Percentiles rank a stretch among this genome's conserved stretches.
These are phyloP conservation scores for Gobio occitaniae DNA, from an alignment of 2,797 vertebrate species.

Conservation along the genomic window DNA sequence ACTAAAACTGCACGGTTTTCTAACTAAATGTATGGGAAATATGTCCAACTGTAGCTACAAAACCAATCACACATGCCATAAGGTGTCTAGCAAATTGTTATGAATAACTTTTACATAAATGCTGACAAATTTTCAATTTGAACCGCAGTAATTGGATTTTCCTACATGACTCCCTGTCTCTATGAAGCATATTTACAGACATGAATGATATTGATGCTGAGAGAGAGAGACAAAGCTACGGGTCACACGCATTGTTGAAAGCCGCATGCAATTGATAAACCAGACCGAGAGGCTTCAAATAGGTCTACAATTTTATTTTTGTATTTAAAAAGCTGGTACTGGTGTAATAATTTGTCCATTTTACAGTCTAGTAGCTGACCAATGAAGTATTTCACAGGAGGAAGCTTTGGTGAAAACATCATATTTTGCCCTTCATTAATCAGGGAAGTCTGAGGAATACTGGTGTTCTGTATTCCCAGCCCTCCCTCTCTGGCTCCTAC, in stretches of 20 bases:
- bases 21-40: not conserved
- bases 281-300: not conserved
- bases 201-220: not conserved
- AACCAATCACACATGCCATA: not conserved
- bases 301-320: slow-evolving; percentile 16
- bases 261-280: not conserved
- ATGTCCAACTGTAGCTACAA: not conserved
- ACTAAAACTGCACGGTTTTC: not conserved
- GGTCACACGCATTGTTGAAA: slow-evolving; percentile 8
- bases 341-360: slow-evolving; percentile 36
- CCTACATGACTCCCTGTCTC: not conserved
- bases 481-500: slow-evolving; percentile 67
- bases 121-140: slow-evolving; percentile 26
- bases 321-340: slow-evolving; percentile 5
- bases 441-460: slow-evolving; percentile 71
- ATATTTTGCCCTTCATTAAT: slow-evolving; percentile 63
- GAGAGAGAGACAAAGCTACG: not conserved
- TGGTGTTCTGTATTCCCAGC: slow-evolving; percentile 64
- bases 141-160: slow-evolving; percentile 41
- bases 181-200: not conserved
- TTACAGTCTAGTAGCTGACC: slow-evolving; percentile 37
- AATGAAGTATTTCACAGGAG: slow-evolving; percentile 31
- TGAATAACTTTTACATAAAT: slow-evolving; percentile 6
- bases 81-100: slow-evolving; percentile 2
- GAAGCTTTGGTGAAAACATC: slow-evolving; percentile 56